Percentiles rank a stretch among this genome's conserved stretches.
These are phyloP conservation scores for Epicauta chinensis DNA, from an alignment of 1,140 invertebrate genomes.

Conservation along the genomic window DNA sequence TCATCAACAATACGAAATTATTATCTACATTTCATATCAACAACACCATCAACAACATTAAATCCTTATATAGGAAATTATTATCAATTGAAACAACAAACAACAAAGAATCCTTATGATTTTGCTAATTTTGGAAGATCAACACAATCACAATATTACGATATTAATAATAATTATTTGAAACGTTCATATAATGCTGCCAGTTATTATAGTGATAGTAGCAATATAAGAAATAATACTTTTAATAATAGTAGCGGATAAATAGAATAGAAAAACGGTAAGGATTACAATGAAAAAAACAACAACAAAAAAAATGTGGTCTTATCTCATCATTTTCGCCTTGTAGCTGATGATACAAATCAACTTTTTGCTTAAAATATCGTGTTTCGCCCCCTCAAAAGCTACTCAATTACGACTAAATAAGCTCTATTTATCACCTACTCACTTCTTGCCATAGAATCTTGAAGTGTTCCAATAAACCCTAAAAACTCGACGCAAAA, in stretches of 20 bases:
- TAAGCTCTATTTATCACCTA: no score
- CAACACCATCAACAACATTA: constrained; percentile 6
- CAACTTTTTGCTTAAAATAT: no score
- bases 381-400: no score
- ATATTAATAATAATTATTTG: constrained; percentile 43
- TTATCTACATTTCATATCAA: not conserved
- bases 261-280: constrained; percentile 8
- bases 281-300: no score
- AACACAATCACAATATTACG: constrained; percentile 28
- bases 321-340: no score
- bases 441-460: no score
- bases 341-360: no score
- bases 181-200: constrained; percentile 42
- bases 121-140: constrained; percentile 40
- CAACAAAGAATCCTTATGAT: constrained; percentile 44
- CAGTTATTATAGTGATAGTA: constrained; percentile 38
- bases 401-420: no score
- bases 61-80: constrained; percentile 35
- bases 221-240: constrained; percentile 25
- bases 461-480: no score
- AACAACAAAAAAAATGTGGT: no score
- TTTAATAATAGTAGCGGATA: constrained; percentile 2
- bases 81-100: constrained; percentile 33
- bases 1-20: constrained; percentile 12
- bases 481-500: no score